Evolutionary conservation across 37 sponge, comb jelly and placozoan genomes (phyloP), one percentile per base, ranked within the genome.

Genomic region (Halisarca cf. caerulea): DNA sequence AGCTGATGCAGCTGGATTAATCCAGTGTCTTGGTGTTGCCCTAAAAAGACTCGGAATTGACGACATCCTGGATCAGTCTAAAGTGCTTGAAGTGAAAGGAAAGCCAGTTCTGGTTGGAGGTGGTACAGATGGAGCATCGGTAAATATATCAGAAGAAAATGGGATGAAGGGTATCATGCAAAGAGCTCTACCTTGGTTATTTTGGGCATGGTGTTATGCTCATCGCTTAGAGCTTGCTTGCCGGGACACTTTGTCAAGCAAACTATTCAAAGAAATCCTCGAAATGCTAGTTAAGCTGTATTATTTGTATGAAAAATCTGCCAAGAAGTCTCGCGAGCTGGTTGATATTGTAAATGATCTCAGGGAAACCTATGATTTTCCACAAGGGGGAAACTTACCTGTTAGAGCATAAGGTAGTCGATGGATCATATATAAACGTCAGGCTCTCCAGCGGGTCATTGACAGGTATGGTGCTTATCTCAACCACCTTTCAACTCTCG

Each of bases 51-150:
- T 35, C 35, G 71, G 51, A 28, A 28, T 82, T 40, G 51, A 39
- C 43, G 71, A 69, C 58, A 43, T 83, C 73, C 84, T 64, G 30
- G 73, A 83, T 66, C 58, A 58, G 32, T 25, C 0, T 17, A 18
- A 60, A 21, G 66, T 59, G 44, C 82, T 82, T 8, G 24, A 28
- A 58, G 24, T 23, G 8, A 27, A 64, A 64, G 27, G 66, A 27
- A 64, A 64, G 28, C 77, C 77, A 74, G 77, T 74, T 24, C 24
- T 74, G 77, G 42, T 74, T 37, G 41, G 44, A 24, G 77, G 77
- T n/a, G 77, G 77, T 17, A 74, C 77, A 18, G 77, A 74, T 37
- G 77, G 77, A 11, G 77, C 77, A 35, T 24, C 23, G 14, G 66
- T 64, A 23, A 64, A 64, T 23, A 23, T 64, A 64, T 18, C 27